These are phyloP conservation scores for Phyllotis vaccarum DNA, from an alignment of 2,797 vertebrate species.

Conservation along the genomic window DNA sequence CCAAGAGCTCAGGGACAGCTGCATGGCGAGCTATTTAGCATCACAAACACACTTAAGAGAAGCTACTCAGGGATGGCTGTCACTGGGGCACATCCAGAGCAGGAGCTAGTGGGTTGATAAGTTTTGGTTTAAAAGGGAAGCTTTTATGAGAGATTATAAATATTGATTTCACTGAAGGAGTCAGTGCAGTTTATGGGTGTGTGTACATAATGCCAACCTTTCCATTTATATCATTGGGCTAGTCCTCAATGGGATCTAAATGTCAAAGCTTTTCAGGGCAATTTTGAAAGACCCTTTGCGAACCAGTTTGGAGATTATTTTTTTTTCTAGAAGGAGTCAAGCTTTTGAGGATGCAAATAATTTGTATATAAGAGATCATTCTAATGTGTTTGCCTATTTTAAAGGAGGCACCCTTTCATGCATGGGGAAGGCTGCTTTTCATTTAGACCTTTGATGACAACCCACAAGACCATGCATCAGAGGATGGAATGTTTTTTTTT, in stretches of 20 bases:
- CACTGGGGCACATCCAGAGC: conserved; percentile 61
- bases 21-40: conserved; percentile 58
- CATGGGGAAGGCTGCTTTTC: conserved; percentile 27
- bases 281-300: neutral
- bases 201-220: conserved; percentile 42
- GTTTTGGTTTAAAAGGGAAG: conserved; percentile 67
- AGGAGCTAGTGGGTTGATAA: conserved; percentile 60
- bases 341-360: conserved; percentile 39
- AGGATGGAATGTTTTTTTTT: neutral
- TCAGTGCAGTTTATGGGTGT: conserved; percentile 58
- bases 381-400: neutral
- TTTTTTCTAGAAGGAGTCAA: conserved; percentile 24
- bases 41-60: conserved; percentile 74
- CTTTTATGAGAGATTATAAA: conserved; percentile 73
- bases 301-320: conserved; percentile 51
- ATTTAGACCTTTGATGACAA: neutral
- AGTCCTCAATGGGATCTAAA: conserved; percentile 30
- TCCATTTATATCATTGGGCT: conserved; percentile 48
- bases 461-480: neutral
- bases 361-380: conserved; percentile 9
- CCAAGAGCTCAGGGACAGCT: conserved; percentile 71
- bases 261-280: conserved; percentile 4
- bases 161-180: conserved; percentile 74
- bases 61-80: conserved; percentile 68
- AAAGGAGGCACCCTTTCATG: neutral